A percentile compares a stretch with the other conserved stretches of the same genome.
These are phyloP conservation scores for Orthonyx spaldingii DNA, from an alignment of 2,113 vertebrate species.

Conservation along the genomic window DNA sequence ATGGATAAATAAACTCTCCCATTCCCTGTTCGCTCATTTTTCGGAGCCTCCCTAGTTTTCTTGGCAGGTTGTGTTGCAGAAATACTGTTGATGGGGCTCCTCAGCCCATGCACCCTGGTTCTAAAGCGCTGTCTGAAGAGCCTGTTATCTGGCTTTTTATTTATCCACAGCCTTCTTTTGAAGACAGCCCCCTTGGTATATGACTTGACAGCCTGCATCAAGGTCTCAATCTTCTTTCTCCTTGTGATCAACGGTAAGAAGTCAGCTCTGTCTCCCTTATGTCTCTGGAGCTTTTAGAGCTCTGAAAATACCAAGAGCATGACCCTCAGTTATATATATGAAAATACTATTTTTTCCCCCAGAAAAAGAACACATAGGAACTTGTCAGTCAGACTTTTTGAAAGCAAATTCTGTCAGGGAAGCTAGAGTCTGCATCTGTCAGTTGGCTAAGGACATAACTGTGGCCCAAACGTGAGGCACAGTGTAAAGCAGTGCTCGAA, in stretches of 20 bases:
- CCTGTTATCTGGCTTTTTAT: slow-evolving; percentile 16
- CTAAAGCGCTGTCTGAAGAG: not conserved
- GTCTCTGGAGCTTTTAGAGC: slow-evolving; percentile 61
- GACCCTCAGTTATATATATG: slow-evolving; percentile 47
- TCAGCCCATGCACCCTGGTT: not conserved
- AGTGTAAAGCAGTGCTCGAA: not conserved
- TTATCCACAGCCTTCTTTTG: slow-evolving; percentile 43
- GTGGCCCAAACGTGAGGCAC: not conserved
- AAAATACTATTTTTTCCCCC: not conserved
- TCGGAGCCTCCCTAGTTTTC: slow-evolving; percentile 28
- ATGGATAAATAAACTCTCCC: slow-evolving; percentile 29
- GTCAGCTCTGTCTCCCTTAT: slow-evolving; percentile 50
- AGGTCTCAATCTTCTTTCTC: slow-evolving; percentile 42
- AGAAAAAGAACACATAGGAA: slow-evolving; percentile 43
- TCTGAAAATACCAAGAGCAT: slow-evolving; percentile 68
- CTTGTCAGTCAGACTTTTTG: slow-evolving; percentile 65
- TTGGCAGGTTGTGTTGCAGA: slow-evolving; percentile 26
- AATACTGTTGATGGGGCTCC: slow-evolving; percentile 31
- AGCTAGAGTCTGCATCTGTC: slow-evolving; percentile 28
- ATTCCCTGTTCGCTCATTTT: not conserved
- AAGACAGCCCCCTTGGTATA: slow-evolving; percentile 21
- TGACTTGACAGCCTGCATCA: slow-evolving; percentile 55
- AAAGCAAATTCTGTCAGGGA: slow-evolving; percentile 34
- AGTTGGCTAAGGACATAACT: not conserved
- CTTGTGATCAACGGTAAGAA: slow-evolving; percentile 57